Evolutionary conservation across 1,140 invertebrate genomes (phyloP), one percentile per base, ranked within the genome.

Genomic region (Drosophila subpulchrella): DNA sequence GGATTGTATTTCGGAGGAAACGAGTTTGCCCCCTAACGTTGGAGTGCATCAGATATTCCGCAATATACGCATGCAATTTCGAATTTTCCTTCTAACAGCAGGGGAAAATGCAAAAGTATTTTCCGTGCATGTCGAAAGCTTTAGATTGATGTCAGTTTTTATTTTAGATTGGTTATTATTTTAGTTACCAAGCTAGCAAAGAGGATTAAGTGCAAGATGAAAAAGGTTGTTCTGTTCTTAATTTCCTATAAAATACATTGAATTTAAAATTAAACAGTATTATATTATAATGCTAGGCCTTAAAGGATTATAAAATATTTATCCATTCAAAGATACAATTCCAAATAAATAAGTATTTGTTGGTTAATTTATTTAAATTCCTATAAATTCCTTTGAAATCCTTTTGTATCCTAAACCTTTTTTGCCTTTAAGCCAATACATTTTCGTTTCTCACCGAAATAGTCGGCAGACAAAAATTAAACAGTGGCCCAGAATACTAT

Each of bases 1-100:
- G 74, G 78, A 84, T 75, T 66, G 59, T 54, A 62, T 71, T 70
- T 66, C 50, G 60, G 15, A 67, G 51, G 15, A 78, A 65, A 78
- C 61, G 56, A 65, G 67, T 74, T 80, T 34, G 42, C 24, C 44
- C 30, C 30, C 8, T 39, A 44, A 32, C 15, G 56, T 61, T 74
- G 39, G 30, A 80, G 59, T 54, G 38, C 77, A 73, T 62, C 41
- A 61, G 68, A 36, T 74, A 73, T 61, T 62, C 55, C 6, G 36
- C 20, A 30, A 44, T 17, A n/a, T 24, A 42, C 13, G 24, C 27
- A 50, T 41, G 60, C 60, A 66, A 46, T 65, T 66, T 63, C 4
- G 32, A 24, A 38, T 39, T 36, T 51, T 15, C 13, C 15, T 44
- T n/a, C 13, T 3, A n/a, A 12, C 11, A n/a, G 41, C n/a, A 38